These are phyloP conservation scores for Pelecanoides urinatrix DNA, from an alignment of 2,113 vertebrate species.

Conservation along the genomic window DNA sequence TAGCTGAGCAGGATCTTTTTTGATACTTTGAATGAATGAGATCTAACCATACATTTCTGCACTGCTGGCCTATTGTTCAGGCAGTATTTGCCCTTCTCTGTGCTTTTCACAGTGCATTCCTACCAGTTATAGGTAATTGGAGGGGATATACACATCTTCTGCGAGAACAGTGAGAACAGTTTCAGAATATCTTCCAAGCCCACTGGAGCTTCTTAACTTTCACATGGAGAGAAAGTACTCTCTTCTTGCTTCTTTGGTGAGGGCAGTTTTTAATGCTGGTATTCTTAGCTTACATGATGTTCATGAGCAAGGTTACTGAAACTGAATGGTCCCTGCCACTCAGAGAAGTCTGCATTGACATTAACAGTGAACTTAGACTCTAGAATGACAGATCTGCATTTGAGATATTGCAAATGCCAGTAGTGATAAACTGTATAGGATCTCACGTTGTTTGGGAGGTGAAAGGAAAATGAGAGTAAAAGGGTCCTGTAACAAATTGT, in stretches of 20 bases:
- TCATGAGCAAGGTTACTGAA: accelerated
- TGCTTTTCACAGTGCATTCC: not conserved
- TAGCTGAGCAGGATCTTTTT: not conserved
- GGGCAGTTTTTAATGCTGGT: not conserved
- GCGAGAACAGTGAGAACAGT: not conserved
- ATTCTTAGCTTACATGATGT: not conserved
- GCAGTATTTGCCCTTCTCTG: not conserved
- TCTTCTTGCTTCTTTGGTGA: not conserved
- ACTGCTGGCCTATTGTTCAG: not conserved
- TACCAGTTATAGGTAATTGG: not conserved
- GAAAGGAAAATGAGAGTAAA: not conserved
- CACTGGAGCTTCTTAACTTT: not conserved
- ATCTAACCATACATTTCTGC: not conserved
- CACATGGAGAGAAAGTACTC: not conserved
- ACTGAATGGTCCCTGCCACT: not conserved
- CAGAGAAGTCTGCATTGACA: not conserved
- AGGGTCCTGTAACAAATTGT: not conserved
- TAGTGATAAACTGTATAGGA: not conserved
- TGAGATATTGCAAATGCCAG: not conserved
- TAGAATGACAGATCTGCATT: not conserved
- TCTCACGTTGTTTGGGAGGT: not conserved
- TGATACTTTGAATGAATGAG: not conserved
- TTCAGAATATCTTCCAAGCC: not conserved
- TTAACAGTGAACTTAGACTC: not conserved
- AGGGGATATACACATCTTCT: not conserved